Evolutionary conservation across 1,140 invertebrate species (phyloP), one percentile per base, ranked within the genome.

Genomic region (Papilio helenus): DNA sequence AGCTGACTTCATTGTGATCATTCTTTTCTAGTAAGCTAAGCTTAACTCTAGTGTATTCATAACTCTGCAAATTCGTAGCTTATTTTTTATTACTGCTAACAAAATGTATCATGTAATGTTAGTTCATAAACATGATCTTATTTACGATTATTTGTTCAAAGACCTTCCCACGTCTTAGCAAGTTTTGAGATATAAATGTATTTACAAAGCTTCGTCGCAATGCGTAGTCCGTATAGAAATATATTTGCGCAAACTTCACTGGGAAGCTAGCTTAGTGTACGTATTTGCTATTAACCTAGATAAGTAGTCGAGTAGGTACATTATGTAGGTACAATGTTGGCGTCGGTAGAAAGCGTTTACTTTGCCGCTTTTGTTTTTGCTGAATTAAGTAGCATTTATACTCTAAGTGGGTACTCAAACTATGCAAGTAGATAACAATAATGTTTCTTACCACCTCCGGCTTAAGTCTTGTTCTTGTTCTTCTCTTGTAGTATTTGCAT

Each of bases 291-390:
- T 84, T 86, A 85, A 79, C 83, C 83, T 76, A 88, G 83, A 83
- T 86, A 85, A 88, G 81, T 84, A 87, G 80, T 81, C 82, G 65
- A 86, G 82, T 82, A 83, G 82, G 81, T 83, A 83, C 78, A 79
- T 72, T 65, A 77, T 81, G 77, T 82, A 86, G 84, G 81, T 85
- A 88, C 83, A 83, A 86, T 84, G 84, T 83, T 82, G 76, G 87
- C 85, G 84, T 81, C 79, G 77, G 61, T 80, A 83, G 79, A 84
- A 82, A 87, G 74, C 80, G 85, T 90, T 91, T 88, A 88, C 85
- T 88, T 89, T 83, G 83, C 79, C 83, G 82, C 86, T 84, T 89
- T 91, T 91, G 89, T 91, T 92, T 92, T 92, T 92, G 83, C 86
- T 87, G 86, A 86, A 87, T 89, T 91, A 88, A 88, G 87, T 82